phyloP scores from a whole-genome alignment of 1,140 invertebrate genomes.

The Lepidurus couesii region DNA sequence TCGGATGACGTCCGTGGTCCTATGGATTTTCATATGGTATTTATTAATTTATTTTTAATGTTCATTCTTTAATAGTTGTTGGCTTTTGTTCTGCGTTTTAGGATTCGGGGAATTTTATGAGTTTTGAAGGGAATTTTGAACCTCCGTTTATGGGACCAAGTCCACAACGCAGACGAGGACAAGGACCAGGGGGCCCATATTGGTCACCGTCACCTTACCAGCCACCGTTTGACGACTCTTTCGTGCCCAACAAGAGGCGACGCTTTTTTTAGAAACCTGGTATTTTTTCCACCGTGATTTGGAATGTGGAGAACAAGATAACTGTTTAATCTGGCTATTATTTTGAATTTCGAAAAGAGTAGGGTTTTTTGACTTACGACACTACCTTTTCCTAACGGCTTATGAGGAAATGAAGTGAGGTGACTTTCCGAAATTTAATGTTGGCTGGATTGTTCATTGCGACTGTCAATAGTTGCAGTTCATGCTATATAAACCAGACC shows the following conservation, averaged over 20 bases:
- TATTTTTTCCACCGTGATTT: not conserved
- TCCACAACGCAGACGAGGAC: not conserved
- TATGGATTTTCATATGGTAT: not conserved
- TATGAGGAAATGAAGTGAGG: too few relatives aligned
- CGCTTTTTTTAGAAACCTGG: not conserved
- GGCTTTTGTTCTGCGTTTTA: not conserved
- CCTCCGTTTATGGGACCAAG: constrained; percentile 13
- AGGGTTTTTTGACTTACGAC: too few relatives aligned
- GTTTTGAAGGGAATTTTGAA: constrained; percentile 15
- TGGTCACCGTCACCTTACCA: not conserved
- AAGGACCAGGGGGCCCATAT: not conserved
- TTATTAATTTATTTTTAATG: not conserved
- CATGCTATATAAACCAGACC: too few relatives aligned
- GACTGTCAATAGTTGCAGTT: too few relatives aligned
- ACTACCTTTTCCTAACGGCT: too few relatives aligned
- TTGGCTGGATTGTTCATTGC: too few relatives aligned
- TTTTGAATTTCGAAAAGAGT: too few relatives aligned
- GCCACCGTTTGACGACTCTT: not conserved
- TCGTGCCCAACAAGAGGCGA: not conserved
- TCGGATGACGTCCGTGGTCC: not conserved
- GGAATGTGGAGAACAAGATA: too few relatives aligned
- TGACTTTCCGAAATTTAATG: too few relatives aligned
- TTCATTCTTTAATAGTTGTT: not conserved
- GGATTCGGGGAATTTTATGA: constrained; percentile 4
- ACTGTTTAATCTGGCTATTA: too few relatives aligned